A percentile compares a stretch with the other conserved stretches of the same genome.
Conservation (phyloP, 2,888 invertebrate genomes). For the Tetropium fuscum region DNA sequence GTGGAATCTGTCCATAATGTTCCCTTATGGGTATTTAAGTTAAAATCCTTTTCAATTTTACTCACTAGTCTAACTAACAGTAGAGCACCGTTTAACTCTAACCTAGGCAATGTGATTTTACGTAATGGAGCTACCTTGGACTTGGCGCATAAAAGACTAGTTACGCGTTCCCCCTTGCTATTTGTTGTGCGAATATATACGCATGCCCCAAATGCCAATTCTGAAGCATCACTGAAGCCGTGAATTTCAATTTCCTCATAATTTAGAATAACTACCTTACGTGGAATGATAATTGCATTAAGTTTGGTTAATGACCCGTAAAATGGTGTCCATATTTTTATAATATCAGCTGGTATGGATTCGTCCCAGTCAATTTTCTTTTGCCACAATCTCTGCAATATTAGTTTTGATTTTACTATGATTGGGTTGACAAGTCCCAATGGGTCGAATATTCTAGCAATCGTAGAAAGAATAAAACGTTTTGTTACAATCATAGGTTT, state of each 20-base stretch:
- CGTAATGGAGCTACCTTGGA: conserved; percentile 4
- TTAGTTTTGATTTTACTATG: neutral
- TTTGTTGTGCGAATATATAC: too few species aligned
- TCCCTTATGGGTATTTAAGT: neutral
- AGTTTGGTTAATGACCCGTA: too few species aligned
- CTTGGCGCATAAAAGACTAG: neutral
- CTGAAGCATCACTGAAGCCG: too few species aligned
- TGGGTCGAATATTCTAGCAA: neutral
- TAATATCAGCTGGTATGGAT: neutral
- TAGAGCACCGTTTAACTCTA: conserved; percentile 1
- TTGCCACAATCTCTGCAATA: neutral
- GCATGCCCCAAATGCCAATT: too few species aligned
- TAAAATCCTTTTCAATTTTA: neutral
- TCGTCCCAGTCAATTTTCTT: neutral
- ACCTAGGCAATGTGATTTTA: neutral
- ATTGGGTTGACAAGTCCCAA: neutral
- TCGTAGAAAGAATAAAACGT: neutral
- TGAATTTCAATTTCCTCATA: too few species aligned
- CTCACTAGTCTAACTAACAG: neutral
- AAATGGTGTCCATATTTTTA: too few species aligned
- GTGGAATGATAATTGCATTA: too few species aligned
- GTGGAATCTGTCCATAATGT: neutral
- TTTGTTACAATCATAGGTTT: neutral
- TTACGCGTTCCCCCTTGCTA: neutral
- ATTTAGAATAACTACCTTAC: too few species aligned